phyloP scores from a whole-genome alignment of 2,797 vertebrate species.

The Dermochelys coriacea region DNA sequence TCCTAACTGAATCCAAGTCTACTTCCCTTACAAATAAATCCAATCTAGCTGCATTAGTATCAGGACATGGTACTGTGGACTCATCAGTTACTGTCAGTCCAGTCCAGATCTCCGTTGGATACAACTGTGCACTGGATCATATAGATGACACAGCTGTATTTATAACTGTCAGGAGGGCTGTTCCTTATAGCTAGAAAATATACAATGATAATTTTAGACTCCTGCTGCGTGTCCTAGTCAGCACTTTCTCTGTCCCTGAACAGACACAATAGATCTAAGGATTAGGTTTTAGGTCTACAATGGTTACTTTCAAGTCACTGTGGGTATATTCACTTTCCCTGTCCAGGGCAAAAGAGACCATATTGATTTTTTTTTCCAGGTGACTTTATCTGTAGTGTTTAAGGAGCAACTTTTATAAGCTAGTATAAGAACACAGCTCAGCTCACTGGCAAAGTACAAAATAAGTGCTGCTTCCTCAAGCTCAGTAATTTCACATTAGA shows the following conservation, averaged over 20 bases:
- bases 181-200: constrained; percentile 25
- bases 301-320: background rate
- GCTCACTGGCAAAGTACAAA: background rate
- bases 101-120: background rate
- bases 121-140: background rate
- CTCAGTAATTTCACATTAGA: constrained; percentile 2
- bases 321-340: constrained; percentile 46
- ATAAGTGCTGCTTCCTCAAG: background rate
- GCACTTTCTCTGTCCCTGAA: constrained; percentile 7
- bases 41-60: background rate
- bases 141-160: background rate
- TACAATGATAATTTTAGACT: background rate
- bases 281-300: constrained; percentile 28
- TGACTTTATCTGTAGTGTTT: background rate
- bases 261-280: constrained; percentile 13
- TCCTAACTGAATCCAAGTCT: background rate
- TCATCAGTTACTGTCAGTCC: background rate
- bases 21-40: background rate
- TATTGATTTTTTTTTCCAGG: background rate
- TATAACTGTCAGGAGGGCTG: background rate
- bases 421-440: constrained; percentile 23
- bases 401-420: constrained; percentile 2
- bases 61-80: background rate
- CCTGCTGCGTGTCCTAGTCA: background rate
- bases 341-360: background rate